phyloP scores from a whole-genome alignment of 2,888 invertebrate genomes.

The Ditula angustiorana region DNA sequence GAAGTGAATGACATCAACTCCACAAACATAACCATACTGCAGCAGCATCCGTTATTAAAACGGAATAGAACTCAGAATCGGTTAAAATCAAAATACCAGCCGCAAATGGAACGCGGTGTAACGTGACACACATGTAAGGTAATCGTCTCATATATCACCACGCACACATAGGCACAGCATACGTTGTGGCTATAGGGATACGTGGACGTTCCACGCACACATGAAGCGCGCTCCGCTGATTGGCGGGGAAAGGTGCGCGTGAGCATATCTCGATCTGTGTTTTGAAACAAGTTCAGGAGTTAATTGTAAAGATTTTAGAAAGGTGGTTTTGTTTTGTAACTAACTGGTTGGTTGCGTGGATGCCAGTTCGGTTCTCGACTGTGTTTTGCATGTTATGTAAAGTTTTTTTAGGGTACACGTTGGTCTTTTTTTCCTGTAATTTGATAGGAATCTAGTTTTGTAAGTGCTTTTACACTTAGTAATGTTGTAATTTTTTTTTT shows the following conservation, averaged over 20 bases:
- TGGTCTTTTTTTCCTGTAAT: background rate
- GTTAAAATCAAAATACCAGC: conserved; percentile 20
- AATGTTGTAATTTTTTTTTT: background rate
- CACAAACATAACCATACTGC: conserved; percentile 43
- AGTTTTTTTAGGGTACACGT: background rate
- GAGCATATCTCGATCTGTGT: conserved; percentile 67
- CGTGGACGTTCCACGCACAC: conserved; percentile 54
- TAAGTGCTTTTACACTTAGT: background rate
- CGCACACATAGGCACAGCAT: conserved; percentile 43
- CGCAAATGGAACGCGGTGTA: conserved; percentile 45
- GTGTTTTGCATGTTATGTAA: conserved; percentile 56
- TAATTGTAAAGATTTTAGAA: conserved; percentile 83
- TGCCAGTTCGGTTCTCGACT: conserved; percentile 37
- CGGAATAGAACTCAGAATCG: conserved; percentile 53
- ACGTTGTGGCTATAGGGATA: conserved; percentile 37
- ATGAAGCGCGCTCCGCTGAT: conserved; percentile 46
- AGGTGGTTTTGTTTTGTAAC: conserved; percentile 73
- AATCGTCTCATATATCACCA: conserved; percentile 57
- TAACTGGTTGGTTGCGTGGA: conserved; percentile 56
- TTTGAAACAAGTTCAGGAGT: conserved; percentile 74
- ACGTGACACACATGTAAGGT: conserved; percentile 52
- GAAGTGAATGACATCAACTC: conserved; percentile 62
- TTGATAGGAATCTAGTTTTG: conserved; percentile 1
- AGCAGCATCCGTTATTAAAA: conserved; percentile 28
- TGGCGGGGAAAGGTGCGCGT: conserved; percentile 59